Base-by-base conservation (phyloP, 2,113 vertebrate species). In the Turnix velox region DNA sequence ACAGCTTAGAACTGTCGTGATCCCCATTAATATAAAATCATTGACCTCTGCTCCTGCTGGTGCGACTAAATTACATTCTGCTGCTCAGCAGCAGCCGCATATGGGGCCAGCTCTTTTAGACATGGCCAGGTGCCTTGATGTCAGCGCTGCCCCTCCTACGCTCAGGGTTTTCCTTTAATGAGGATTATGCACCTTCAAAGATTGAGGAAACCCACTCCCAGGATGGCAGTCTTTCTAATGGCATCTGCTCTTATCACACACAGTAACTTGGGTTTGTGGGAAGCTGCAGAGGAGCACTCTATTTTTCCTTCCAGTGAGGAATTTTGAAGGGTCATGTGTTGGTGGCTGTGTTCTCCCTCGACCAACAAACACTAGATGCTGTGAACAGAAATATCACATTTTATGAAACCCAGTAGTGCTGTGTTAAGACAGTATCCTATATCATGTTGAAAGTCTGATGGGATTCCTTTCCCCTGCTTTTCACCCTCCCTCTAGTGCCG, bases 1-100 rank as follows among this genome's bases (percentile, higher is more conserved):
- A 97, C 97, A 98, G 97, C 97, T 98, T 97, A 97, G 97, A 97
- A 98, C 97, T 97, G 97, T 97, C 97, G 96, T 98, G 97, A 98
- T 98, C 98, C 97, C 98, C 97, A 98, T 98, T 98, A 98, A 98
- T 98, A 98, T 98, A 98, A 98, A 98, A 98, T 98, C 97, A 98
- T 98, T 98, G 98, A 98, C 98, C 98, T 97, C 97, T 98, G 98
- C 97, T 97, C 97, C 97, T 33, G 96, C 97, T 97, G 97, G 97
- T 97, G 96, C 90, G 86, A 97, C 97, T 98, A 98, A 98, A 98
- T 98, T 98, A 98, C 97, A 98, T 98, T 98, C 97, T 98, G 98
- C 96, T 98, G 97, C 97, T 98, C 97, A 97, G 97, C 96, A 94
- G 96, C 97, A 97, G 97, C 97, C 97, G 6, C 97, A 97, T 95